Percentiles rank a stretch among this genome's conserved stretches.
Evolutionary conservation across 2,888 invertebrate genomes (phyloP).

Genomic region (Drosophila rubida): DNA sequence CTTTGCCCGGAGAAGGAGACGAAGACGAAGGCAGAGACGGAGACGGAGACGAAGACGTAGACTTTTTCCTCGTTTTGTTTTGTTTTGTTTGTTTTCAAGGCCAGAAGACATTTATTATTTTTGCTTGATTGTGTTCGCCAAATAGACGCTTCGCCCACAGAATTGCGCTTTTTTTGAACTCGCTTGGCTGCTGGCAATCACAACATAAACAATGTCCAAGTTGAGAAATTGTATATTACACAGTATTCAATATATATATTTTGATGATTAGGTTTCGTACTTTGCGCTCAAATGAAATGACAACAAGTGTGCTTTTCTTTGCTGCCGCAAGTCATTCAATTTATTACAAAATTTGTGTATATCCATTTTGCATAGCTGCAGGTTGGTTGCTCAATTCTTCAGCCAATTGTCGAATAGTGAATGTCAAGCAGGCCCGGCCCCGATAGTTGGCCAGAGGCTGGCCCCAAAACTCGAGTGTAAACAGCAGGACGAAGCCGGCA

Average conservation of each 20-base stretch:
- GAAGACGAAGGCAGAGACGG: too few species aligned
- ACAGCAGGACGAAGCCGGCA: conserved; percentile 22
- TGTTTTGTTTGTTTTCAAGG: conserved; percentile 26
- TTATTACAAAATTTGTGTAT: conserved; percentile 35
- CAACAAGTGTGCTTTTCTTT: conserved; percentile 15
- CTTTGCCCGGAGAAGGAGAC: not conserved
- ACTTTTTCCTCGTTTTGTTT: conserved; percentile 2
- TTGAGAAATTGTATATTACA: conserved; percentile 10
- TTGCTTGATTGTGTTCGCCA: conserved; percentile 24
- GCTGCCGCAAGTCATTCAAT: conserved; percentile 51
- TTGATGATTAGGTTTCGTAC: conserved; percentile 10
- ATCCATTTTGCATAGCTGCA: conserved; percentile 41
- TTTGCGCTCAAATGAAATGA: conserved; percentile 37
- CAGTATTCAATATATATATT: not conserved
- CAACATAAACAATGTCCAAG: conserved; percentile 22
- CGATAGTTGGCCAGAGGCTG: conserved; percentile 26
- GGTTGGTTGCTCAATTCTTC: conserved; percentile 37
- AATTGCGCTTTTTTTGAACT: conserved; percentile 18
- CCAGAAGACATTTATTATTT: conserved; percentile 26
- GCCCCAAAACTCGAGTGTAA: conserved; percentile 40
- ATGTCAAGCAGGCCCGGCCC: too few species aligned
- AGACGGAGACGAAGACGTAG: not conserved
- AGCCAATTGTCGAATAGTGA: not conserved
- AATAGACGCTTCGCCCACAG: conserved; percentile 1
- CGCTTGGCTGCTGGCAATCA: conserved; percentile 18